These are phyloP conservation scores for Ornithorhynchus anatinus DNA, from an alignment of 2,113 vertebrate genomes.

Conservation along the genomic window DNA sequence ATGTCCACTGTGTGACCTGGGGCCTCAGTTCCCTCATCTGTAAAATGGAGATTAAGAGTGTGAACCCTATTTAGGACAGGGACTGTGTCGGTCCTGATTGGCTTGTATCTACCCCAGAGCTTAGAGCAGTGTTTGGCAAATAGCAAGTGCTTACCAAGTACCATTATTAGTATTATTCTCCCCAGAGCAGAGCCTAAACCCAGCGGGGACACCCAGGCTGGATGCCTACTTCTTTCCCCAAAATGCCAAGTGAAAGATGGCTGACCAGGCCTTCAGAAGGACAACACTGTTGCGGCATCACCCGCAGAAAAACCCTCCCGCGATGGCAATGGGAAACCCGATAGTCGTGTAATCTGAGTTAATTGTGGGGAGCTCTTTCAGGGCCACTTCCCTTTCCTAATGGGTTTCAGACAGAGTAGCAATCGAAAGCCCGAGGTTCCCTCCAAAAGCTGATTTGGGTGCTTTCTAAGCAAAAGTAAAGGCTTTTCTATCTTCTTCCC, in stretches of 20 bases:
- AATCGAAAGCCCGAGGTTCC: slow-evolving; percentile 25
- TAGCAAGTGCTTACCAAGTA: no score
- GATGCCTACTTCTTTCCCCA: no score
- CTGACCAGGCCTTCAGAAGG: slow-evolving; percentile 41
- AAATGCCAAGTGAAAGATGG: slow-evolving; percentile 44
- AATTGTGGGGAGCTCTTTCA: slow-evolving; percentile 36
- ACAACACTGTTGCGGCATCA: slow-evolving; percentile 53
- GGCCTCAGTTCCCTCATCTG: no score
- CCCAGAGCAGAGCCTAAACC: no score
- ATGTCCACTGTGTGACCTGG: no score
- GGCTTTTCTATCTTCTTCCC: slow-evolving; percentile 43
- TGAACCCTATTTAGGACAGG: no score
- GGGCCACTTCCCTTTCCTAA: slow-evolving; percentile 44
- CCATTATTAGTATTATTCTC: no score
- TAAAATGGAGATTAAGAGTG: no score
- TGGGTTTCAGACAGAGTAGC: slow-evolving; percentile 19
- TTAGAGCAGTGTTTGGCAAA: no score
- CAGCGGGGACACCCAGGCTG: no score
- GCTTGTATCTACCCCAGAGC: no score
- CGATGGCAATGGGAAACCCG: slow-evolving; percentile 26
- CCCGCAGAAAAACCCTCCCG: slow-evolving; percentile 32
- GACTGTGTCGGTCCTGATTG: no score
- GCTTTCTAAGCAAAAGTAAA: slow-evolving; percentile 47
- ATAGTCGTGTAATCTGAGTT: slow-evolving; percentile 49
- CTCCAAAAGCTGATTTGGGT: slow-evolving; percentile 40